Evolutionary conservation across 2,113 vertebrate genomes (phyloP).

Genomic region (Lophura nycthemera): DNA sequence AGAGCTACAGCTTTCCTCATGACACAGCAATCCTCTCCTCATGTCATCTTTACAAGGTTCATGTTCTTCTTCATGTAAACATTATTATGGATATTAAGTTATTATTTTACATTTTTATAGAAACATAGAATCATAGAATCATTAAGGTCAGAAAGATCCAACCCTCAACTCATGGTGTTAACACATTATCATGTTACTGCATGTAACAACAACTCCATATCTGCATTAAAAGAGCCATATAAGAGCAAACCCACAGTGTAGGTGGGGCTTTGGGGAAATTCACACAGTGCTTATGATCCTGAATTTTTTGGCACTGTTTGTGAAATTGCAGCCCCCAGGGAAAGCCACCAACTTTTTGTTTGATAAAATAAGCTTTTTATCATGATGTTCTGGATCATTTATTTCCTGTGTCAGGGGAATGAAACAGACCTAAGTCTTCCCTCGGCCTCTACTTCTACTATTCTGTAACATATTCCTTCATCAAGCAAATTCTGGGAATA

Average conservation of each 20-base stretch:
- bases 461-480: background rate
- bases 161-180: background rate
- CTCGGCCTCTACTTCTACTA: background rate
- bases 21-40: background rate
- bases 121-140: too few relatives aligned
- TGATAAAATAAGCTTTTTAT: slow-evolving; percentile 10
- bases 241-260: background rate
- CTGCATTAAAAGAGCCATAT: background rate
- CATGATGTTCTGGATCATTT: background rate
- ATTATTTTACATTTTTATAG: background rate
- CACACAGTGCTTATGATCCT: background rate
- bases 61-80: background rate
- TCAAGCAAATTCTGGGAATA: background rate
- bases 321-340: background rate
- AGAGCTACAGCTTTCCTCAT: background rate
- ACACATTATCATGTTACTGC: background rate
- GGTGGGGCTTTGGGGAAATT: background rate
- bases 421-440: background rate
- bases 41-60: background rate
- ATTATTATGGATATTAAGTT: background rate
- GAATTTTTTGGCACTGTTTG: background rate
- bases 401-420: background rate
- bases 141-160: too few relatives aligned
- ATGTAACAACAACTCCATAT: background rate
- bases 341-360: background rate